These are phyloP conservation scores for Hypsibius dujardini DNA, from an alignment of 1,140 invertebrate genomes.

Conservation along the genomic window DNA sequence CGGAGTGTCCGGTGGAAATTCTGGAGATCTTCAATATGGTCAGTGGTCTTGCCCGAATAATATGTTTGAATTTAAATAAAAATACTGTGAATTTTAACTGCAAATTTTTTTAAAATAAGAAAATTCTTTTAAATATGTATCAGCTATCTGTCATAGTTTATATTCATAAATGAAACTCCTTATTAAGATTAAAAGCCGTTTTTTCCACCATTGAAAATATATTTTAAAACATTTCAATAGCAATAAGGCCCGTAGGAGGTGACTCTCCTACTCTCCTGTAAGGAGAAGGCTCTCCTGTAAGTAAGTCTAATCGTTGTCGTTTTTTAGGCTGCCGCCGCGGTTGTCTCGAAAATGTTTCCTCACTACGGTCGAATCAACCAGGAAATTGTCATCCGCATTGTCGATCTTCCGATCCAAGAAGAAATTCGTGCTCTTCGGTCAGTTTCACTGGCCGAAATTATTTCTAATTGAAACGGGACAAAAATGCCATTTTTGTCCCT, in stretches of 20 bases:
- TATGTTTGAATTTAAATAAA: too few species aligned
- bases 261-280: too few species aligned
- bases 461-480: slow-evolving; percentile 12
- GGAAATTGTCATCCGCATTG: slow-evolving; percentile 82
- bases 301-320: slow-evolving; percentile 20
- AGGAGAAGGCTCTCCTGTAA: too few species aligned
- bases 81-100: background rate
- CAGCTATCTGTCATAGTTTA: too few species aligned
- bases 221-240: too few species aligned
- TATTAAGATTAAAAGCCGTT: too few species aligned
- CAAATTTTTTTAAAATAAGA: background rate
- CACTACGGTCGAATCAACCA: slow-evolving; percentile 81
- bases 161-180: background rate
- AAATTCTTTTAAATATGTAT: background rate
- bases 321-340: slow-evolving; percentile 54
- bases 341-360: slow-evolving; percentile 83
- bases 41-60: background rate
- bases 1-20: slow-evolving; percentile 91
- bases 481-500: slow-evolving; percentile 22
- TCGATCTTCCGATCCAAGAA: slow-evolving; percentile 83
- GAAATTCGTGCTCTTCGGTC: slow-evolving; percentile 76
- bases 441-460: slow-evolving; percentile 20
- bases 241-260: too few species aligned
- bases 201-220: too few species aligned
- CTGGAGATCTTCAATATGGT: slow-evolving; percentile 55